A percentile compares a stretch with the other conserved stretches of the same genome.
Evolutionary conservation across 2,888 invertebrate species (phyloP).

Genomic region (Heteropelma amictum): DNA sequence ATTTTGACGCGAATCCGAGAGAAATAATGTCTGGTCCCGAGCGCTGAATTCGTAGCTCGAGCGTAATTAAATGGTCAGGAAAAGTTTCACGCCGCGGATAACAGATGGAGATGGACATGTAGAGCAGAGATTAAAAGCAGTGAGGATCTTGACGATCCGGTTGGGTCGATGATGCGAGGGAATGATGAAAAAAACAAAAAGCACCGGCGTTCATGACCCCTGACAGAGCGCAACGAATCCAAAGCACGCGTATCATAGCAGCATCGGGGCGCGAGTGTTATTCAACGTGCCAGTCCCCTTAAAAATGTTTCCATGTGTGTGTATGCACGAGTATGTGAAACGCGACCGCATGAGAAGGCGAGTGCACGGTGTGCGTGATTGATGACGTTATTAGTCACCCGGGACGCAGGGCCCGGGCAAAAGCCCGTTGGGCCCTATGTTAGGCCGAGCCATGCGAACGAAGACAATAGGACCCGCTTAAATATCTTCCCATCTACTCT

Average conservation of each 20-base stretch:
- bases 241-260: conserved; percentile 74
- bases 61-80: conserved; percentile 33
- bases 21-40: not conserved
- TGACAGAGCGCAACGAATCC: conserved; percentile 70
- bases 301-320: conserved; percentile 5
- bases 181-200: conserved; percentile 25
- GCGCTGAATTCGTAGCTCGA: conserved; percentile 17
- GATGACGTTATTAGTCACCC: conserved; percentile 75
- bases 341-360: conserved; percentile 43
- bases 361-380: conserved; percentile 71
- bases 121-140: conserved; percentile 13
- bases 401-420: conserved; percentile 43
- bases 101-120: not conserved
- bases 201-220: conserved; percentile 64
- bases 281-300: conserved; percentile 66
- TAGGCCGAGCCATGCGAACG: conserved; percentile 9
- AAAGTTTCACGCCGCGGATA: not conserved
- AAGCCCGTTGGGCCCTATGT: conserved; percentile 39
- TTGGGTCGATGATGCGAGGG: conserved; percentile 23
- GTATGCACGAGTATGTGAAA: conserved; percentile 14
- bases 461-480: conserved; percentile 46
- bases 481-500: conserved; percentile 41
- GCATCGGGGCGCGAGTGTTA: conserved; percentile 64
- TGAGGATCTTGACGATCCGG: conserved; percentile 11
- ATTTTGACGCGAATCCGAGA: not conserved